phyloP scores from a whole-genome alignment of 2,113 vertebrate genomes.

The Melierax canorus region DNA sequence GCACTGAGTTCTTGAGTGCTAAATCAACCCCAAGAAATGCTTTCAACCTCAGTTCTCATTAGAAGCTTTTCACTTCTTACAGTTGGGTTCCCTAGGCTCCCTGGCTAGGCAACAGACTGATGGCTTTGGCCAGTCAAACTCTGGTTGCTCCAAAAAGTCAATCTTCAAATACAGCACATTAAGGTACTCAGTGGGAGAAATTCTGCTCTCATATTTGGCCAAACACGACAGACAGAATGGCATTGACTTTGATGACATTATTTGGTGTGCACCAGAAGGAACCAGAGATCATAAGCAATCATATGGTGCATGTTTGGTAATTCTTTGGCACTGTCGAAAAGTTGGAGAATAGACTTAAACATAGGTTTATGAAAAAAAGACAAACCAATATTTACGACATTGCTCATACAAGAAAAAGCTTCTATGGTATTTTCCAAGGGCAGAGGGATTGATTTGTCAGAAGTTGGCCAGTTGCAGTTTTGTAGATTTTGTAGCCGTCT shows the following conservation, averaged over 20 bases:
- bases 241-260: background rate
- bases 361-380: background rate
- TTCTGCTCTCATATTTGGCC: background rate
- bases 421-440: background rate
- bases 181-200: background rate
- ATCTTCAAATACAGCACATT: background rate
- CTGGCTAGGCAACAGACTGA: background rate
- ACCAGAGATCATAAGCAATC: background rate
- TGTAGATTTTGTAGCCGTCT: background rate
- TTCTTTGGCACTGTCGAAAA: background rate
- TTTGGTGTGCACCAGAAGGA: background rate
- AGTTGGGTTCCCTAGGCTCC: background rate
- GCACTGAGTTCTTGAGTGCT: background rate
- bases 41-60: background rate
- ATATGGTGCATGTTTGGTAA: background rate
- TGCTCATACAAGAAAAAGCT: background rate
- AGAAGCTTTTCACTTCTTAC: background rate
- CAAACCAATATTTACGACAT: conserved; percentile 1
- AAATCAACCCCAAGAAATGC: background rate
- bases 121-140: conserved; percentile 8
- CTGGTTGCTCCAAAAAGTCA: background rate
- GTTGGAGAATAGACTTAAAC: background rate
- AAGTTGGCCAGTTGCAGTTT: background rate
- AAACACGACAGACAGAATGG: background rate
- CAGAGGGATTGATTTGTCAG: background rate